phyloP scores from a whole-genome alignment of 1,140 invertebrate genomes.

The Galendromus occidentalis region DNA sequence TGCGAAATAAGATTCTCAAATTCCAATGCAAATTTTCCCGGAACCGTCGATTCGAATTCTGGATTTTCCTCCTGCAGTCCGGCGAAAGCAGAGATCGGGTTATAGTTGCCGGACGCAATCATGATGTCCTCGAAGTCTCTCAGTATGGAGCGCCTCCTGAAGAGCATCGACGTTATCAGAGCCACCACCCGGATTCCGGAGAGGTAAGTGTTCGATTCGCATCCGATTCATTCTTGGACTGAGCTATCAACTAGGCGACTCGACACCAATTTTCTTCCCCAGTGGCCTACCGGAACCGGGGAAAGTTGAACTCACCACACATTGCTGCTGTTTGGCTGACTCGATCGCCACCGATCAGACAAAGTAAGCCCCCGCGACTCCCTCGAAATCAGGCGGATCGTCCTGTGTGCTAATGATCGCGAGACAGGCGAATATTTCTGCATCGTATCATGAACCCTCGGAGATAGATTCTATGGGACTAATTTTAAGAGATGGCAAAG shows the following conservation, averaged over 20 bases:
- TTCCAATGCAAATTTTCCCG: too few relatives aligned
- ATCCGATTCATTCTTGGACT: background rate
- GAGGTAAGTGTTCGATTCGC: background rate
- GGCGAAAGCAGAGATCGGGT: too few relatives aligned
- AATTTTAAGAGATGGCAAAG: too few relatives aligned
- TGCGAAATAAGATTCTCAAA: too few relatives aligned
- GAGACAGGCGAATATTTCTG: too few relatives aligned
- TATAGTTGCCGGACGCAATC: too few relatives aligned
- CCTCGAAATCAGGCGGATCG: background rate
- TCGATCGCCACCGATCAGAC: constrained; percentile 5
- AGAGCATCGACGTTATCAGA: background rate
- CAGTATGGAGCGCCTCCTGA: background rate
- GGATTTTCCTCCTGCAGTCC: too few relatives aligned
- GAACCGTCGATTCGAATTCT: too few relatives aligned
- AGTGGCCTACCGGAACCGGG: background rate
- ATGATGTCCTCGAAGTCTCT: constrained; percentile 8
- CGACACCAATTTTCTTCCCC: background rate
- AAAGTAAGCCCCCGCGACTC: background rate
- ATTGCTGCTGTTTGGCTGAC: background rate
- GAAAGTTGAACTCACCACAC: background rate
- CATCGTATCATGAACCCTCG: too few relatives aligned
- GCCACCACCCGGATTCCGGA: background rate
- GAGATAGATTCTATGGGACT: too few relatives aligned
- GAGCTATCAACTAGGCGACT: background rate
- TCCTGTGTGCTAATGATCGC: background rate